Conservation (phyloP, 2,888 invertebrate genomes). For the Empis stercorea region DNA sequence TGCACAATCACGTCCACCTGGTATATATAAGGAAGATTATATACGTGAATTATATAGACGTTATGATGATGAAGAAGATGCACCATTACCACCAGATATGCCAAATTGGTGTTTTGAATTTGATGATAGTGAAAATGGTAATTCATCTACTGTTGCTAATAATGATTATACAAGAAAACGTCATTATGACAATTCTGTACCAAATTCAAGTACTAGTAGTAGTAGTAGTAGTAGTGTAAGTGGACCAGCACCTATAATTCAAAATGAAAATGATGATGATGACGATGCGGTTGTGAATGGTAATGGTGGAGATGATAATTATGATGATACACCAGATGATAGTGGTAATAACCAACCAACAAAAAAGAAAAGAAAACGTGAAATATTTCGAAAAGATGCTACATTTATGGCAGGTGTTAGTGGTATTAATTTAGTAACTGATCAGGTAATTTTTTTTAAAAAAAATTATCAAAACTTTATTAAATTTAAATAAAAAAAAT, state of each 20-base stretch:
- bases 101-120: conserved; percentile 79
- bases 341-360: conserved; percentile 11
- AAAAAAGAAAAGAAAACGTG: conserved; percentile 40
- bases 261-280: conserved; percentile 11
- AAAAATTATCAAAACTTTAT: neutral
- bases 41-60: conserved; percentile 71
- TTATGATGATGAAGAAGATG: conserved; percentile 62
- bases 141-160: conserved; percentile 18
- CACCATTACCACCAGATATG: conserved; percentile 57
- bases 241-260: neutral
- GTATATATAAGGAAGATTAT: conserved; percentile 97
- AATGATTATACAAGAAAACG: conserved; percentile 17
- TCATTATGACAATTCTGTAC: conserved; percentile 10
- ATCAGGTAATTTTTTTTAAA: conserved; percentile 36
- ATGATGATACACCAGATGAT: conserved; percentile 7
- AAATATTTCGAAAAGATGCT: conserved; percentile 47
- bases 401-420: conserved; percentile 78
- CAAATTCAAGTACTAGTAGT: neutral
- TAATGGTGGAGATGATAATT: conserved; percentile 10
- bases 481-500: neutral
- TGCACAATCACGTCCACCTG: conserved; percentile 62
- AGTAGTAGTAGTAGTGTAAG: neutral
- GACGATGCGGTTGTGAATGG: conserved; percentile 1
- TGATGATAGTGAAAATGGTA: conserved; percentile 36
- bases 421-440: conserved; percentile 59